Conservation (phyloP, 2,888 invertebrate genomes). For the Agriopis marginaria region DNA sequence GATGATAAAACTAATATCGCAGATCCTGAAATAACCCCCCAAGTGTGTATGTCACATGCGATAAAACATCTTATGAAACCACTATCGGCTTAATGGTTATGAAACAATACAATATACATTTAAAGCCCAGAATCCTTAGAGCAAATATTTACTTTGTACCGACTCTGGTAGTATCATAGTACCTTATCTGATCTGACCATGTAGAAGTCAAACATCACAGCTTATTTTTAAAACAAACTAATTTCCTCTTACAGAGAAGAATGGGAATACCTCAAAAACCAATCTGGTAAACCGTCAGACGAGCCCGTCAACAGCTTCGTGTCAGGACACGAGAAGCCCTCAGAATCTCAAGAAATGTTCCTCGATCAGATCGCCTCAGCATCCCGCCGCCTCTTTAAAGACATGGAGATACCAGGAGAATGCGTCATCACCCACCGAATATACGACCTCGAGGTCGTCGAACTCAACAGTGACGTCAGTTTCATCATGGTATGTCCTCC, state of each 20-base stretch:
- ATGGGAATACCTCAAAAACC: slow-evolving; percentile 95
- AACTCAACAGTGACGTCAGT: slow-evolving; percentile 95
- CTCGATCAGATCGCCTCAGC: slow-evolving; percentile 92
- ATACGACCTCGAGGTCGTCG: slow-evolving; percentile 97
- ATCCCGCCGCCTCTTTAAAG: slow-evolving; percentile 90
- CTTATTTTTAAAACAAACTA: not conserved
- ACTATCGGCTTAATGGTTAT: no score
- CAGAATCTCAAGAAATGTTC: slow-evolving; percentile 93
- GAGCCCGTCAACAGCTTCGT: slow-evolving; percentile 70
- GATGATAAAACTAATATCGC: no score
- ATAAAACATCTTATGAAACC: no score
- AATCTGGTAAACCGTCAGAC: slow-evolving; percentile 74
- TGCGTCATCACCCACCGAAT: slow-evolving; percentile 92
- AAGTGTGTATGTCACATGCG: no score
- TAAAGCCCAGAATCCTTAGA: no score
- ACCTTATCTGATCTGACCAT: no score
- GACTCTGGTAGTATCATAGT: no score
- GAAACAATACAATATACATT: no score
- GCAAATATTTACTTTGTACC: no score
- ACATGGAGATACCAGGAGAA: slow-evolving; percentile 92
- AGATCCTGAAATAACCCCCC: no score
- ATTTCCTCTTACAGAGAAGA: slow-evolving; percentile 91
- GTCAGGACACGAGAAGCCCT: slow-evolving; percentile 79
- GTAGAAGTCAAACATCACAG: no score
- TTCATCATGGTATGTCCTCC: slow-evolving; percentile 97